Percentiles rank a stretch among this genome's conserved stretches.
phyloP scores from a whole-genome alignment of 1,140 invertebrate species.

The Ladona fulva region DNA sequence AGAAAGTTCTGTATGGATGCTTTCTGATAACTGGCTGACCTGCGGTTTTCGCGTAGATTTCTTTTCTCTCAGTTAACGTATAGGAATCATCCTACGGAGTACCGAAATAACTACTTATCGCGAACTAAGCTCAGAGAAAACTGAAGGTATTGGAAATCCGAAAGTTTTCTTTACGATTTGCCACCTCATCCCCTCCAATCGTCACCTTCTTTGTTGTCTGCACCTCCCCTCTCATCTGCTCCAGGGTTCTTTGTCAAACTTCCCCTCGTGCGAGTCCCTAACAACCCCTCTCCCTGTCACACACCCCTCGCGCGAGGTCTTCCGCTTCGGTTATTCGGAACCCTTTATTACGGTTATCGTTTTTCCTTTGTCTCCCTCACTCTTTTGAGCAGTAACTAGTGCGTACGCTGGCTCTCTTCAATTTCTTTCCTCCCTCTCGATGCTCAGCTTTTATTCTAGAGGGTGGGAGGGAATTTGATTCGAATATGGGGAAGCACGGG shows the following conservation, averaged over 20 bases:
- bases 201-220: neutral
- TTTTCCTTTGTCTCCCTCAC: neutral
- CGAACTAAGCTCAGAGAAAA: too few relatives aligned
- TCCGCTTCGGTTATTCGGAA: neutral
- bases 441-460: neutral
- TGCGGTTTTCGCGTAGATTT: too few relatives aligned
- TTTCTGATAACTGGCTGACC: too few relatives aligned
- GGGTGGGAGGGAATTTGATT: neutral
- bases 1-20: too few relatives aligned
- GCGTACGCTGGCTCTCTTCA: too few relatives aligned
- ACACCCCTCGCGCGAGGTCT: neutral
- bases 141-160: too few relatives aligned
- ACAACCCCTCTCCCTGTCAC: neutral
- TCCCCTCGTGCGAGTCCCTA: neutral
- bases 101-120: too few relatives aligned
- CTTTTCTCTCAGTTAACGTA: too few relatives aligned
- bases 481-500: neutral
- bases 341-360: neutral
- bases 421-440: neutral
- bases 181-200: neutral
- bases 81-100: too few relatives aligned
- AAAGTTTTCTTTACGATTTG: too few relatives aligned
- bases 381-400: neutral
- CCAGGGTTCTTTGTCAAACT: neutral
- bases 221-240: neutral